These are phyloP conservation scores for Hoplodrina ambigua DNA, from an alignment of 2,888 invertebrate species.

Conservation along the genomic window DNA sequence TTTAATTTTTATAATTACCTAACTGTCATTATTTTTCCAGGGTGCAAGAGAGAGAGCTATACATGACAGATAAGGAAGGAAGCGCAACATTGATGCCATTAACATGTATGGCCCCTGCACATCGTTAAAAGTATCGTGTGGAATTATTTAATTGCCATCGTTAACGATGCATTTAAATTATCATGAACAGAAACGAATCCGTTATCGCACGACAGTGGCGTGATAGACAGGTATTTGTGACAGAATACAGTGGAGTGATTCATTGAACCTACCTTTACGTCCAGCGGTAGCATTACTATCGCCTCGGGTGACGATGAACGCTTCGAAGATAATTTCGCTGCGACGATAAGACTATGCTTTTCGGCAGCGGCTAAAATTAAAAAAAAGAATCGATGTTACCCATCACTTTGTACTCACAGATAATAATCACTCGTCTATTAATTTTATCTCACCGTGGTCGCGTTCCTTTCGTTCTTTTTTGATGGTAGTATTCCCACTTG, in stretches of 20 bases:
- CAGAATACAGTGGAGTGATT: slow-evolving; percentile 47
- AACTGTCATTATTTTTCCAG: background rate
- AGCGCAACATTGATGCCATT: background rate
- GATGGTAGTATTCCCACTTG: slow-evolving; percentile 60
- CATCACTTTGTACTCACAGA: background rate
- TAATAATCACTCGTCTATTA: slow-evolving; percentile 2
- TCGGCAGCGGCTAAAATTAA: background rate
- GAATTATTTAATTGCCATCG: slow-evolving; percentile 41
- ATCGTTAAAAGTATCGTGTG: slow-evolving; percentile 30
- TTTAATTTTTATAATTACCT: too few species aligned
- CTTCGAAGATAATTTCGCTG: slow-evolving; percentile 71
- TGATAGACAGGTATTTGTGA: slow-evolving; percentile 56
- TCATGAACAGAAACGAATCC: slow-evolving; percentile 38
- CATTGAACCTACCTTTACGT: slow-evolving; percentile 70
- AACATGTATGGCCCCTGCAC: background rate
- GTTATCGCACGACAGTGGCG: slow-evolving; percentile 58
- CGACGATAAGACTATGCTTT: slow-evolving; percentile 31
- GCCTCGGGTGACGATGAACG: slow-evolving; percentile 72
- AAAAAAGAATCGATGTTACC: background rate
- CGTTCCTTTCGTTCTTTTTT: slow-evolving; percentile 69
- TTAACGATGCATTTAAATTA: slow-evolving; percentile 57
- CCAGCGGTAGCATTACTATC: slow-evolving; percentile 68
- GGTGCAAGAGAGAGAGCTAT: background rate
- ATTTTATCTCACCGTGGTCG: slow-evolving; percentile 67
- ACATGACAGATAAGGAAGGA: background rate